These are phyloP conservation scores for Melieria omissa DNA, from an alignment of 2,888 invertebrate genomes.

Conservation along the genomic window DNA sequence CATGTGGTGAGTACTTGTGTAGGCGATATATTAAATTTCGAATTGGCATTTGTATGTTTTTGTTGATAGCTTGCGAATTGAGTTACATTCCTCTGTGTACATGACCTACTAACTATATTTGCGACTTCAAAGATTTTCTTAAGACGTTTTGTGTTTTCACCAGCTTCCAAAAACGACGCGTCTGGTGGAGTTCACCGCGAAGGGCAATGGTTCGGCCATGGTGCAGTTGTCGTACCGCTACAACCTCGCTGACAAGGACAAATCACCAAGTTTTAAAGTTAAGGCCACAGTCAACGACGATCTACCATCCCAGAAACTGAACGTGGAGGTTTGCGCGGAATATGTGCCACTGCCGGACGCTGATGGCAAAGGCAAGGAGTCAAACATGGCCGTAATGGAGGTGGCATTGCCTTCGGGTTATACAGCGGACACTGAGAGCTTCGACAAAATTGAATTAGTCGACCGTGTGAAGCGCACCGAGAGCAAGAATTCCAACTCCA, in stretches of 20 bases:
- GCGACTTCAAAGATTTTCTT: background rate
- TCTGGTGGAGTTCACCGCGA: conserved; percentile 78
- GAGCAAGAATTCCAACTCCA: conserved; percentile 73
- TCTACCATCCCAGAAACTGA: conserved; percentile 81
- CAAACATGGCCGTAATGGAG: conserved; percentile 92
- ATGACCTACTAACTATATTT: background rate
- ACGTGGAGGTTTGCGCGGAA: conserved; percentile 85
- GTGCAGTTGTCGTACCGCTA: conserved; percentile 84
- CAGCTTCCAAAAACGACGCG: conserved; percentile 67
- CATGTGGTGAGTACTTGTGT: conserved; percentile 71
- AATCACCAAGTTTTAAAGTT: conserved; percentile 86
- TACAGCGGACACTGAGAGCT: conserved; percentile 79
- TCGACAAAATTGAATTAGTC: conserved; percentile 71
- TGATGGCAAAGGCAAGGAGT: conserved; percentile 68
- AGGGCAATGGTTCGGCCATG: conserved; percentile 83
- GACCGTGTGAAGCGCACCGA: conserved; percentile 72
- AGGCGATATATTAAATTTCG: too few species aligned
- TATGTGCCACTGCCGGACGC: conserved; percentile 61
- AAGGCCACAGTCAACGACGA: conserved; percentile 87
- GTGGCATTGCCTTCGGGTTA: conserved; percentile 92
- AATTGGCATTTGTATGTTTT: too few species aligned
- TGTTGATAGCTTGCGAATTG: too few species aligned
- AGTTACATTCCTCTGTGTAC: background rate
- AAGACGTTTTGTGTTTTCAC: background rate
- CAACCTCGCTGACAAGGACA: conserved; percentile 86